Conservation (phyloP, 1,140 invertebrate species). For the Scaptomyza montana region DNA sequence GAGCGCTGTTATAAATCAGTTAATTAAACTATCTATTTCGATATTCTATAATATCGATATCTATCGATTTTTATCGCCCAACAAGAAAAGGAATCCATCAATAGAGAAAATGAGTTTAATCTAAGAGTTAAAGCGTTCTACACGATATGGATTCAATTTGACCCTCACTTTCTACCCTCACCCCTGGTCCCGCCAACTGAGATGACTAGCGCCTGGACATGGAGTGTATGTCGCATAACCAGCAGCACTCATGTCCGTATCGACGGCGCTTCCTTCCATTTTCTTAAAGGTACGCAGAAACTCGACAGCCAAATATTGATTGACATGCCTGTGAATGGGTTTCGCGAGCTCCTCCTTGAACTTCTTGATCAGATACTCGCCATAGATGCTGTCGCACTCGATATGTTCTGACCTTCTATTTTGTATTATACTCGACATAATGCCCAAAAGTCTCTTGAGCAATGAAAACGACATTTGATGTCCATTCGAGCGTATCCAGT, state of each 20-base stretch:
- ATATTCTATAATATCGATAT: no score
- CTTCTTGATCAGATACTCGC: constrained; percentile 71
- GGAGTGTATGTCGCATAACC: constrained; percentile 84
- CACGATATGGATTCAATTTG: neutral
- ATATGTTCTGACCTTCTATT: constrained; percentile 25
- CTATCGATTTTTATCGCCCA: no score
- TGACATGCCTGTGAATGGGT: constrained; percentile 2
- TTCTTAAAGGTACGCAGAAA: constrained; percentile 85
- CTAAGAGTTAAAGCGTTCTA: no score
- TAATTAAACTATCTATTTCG: no score
- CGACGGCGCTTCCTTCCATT: constrained; percentile 85
- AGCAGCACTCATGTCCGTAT: constrained; percentile 85
- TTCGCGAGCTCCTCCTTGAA: constrained; percentile 27
- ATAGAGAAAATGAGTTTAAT: neutral
- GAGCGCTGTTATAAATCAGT: no score
- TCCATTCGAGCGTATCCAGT: constrained; percentile 73
- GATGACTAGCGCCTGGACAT: constrained; percentile 85
- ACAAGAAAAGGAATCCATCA: no score
- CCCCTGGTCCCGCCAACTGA: constrained; percentile 87
- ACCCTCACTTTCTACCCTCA: constrained; percentile 76
- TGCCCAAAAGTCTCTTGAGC: constrained; percentile 12
- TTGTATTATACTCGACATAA: constrained; percentile 26
- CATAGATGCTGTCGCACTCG: constrained; percentile 66
- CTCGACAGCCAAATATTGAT: constrained; percentile 65
- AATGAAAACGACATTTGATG: constrained; percentile 43